A percentile compares a stretch with the other conserved stretches of the same genome.
These are phyloP conservation scores for Sphyrna mokarran DNA, from an alignment of 2,113 vertebrate species.

Conservation along the genomic window DNA sequence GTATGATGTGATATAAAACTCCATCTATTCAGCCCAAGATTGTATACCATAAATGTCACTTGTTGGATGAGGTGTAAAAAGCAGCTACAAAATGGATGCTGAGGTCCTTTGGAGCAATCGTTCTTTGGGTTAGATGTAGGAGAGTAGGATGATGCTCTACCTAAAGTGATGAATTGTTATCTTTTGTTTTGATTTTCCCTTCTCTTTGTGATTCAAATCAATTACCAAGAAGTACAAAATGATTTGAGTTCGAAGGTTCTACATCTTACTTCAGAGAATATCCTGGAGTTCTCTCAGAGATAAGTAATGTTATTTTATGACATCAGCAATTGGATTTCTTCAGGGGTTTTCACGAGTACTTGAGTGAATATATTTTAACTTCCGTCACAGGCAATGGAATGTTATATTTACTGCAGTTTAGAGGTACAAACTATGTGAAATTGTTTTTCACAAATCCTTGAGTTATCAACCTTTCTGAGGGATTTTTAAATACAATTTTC, in stretches of 20 bases:
- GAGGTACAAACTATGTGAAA: neutral
- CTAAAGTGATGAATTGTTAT: no score
- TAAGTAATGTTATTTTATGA: neutral
- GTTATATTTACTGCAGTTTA: neutral
- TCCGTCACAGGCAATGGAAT: neutral
- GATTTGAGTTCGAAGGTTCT: neutral
- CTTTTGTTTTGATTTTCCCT: no score
- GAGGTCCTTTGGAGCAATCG: no score
- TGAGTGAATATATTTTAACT: neutral
- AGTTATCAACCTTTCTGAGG: neutral
- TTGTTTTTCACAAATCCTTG: neutral
- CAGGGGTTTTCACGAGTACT: neutral
- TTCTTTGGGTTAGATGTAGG: no score
- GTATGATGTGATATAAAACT: no score
- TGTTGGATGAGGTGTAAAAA: no score
- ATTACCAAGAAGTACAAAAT: no score
- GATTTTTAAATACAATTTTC: neutral
- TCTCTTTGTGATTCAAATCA: no score
- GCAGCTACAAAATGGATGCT: no score
- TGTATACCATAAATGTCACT: no score
- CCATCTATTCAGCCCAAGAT: no score
- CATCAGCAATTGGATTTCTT: neutral
- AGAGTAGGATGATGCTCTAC: no score
- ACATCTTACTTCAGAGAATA: neutral
- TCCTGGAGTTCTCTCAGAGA: neutral